A percentile compares a stretch with the other conserved stretches of the same genome.
These are phyloP conservation scores for Cepaea nemoralis DNA, from an alignment of 1,140 invertebrate species.

Conservation along the genomic window DNA sequence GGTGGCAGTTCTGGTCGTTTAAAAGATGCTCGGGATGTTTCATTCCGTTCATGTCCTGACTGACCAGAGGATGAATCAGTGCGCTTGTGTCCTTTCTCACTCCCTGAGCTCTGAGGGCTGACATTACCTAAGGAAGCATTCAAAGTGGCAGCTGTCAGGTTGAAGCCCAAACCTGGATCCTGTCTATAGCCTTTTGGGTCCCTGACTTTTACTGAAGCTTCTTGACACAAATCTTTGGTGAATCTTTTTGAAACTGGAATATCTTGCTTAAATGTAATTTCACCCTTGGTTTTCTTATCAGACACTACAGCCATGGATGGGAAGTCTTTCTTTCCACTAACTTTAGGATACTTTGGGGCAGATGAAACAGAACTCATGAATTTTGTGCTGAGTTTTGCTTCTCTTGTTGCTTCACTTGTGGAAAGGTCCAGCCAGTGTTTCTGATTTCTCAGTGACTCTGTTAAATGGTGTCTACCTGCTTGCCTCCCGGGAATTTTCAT, in stretches of 20 bases:
- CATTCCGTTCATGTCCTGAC: constrained; percentile 23
- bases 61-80: constrained; percentile 37
- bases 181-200: constrained; percentile 13
- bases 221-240: background rate
- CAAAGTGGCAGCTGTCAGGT: background rate
- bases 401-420: constrained; percentile 20
- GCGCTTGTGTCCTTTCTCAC: constrained; percentile 40
- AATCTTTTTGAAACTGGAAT: background rate
- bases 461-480: background rate
- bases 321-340: constrained; percentile 14
- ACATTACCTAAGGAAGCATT: constrained; percentile 31
- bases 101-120: constrained; percentile 36
- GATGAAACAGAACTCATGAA: background rate
- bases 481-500: constrained; percentile 36
- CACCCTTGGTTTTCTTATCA: constrained; percentile 11
- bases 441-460: background rate
- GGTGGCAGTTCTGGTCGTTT: constrained; percentile 48
- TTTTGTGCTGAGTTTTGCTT: background rate
- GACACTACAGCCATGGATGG: background rate
- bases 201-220: background rate
- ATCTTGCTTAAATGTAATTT: constrained; percentile 1
- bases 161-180: background rate
- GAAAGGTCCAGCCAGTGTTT: constrained; percentile 33
- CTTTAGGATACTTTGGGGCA: background rate
- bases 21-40: constrained; percentile 16